Evolutionary conservation across 2,797 vertebrate genomes (phyloP), one percentile per base, ranked within the genome.

Genomic region (Euphonia xanthogaster): DNA sequence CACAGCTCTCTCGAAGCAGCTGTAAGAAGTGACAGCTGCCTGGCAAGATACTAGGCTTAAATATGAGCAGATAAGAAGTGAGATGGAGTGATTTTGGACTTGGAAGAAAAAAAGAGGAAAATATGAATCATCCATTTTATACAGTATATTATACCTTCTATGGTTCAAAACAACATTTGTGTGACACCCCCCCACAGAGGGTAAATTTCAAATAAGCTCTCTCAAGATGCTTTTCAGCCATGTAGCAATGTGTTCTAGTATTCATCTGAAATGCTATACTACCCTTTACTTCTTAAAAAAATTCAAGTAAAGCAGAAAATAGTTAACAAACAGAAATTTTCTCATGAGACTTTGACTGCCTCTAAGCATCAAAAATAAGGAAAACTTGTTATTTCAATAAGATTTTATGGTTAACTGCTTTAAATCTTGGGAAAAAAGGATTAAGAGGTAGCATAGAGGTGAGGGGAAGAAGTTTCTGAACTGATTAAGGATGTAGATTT

Each of bases 1-100:
- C 77, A 73, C 48, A 61, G 74, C 67, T 84, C 78, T 84, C 71
- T 58, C 37, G 74, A 73, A 93, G 88, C 40, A 86, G 72, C 71
- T 92, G 86, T 63, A 51, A 90, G 71, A 95, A 93, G 53, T 95
- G 93, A 92, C 94, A 96, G 90, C 81, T 93, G 84, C 50, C 77
- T 96, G 95, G 88, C 88, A 87, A 94, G 92, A 89, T 47, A 76
- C 45, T 74, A 67, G 58, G 63, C 40, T 88, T 73, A 73, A 87
- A 91, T 82, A 31, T 30, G 31, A 96, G 65, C 67, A 74, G 77
- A 94, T 91, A 94, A 73, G 61, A 79, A 89, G 81, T 57, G 58
- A 94, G 88, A 94, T 84, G 31, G 24, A 90, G 60, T 58, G 80
- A 93, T 93, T 60, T 19, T 39, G 35, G 57, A 86, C 30, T 30